Evolutionary conservation across 2,113 vertebrate genomes (phyloP), one percentile per base, ranked within the genome.

Genomic region (Craseonycteris thonglongyai): DNA sequence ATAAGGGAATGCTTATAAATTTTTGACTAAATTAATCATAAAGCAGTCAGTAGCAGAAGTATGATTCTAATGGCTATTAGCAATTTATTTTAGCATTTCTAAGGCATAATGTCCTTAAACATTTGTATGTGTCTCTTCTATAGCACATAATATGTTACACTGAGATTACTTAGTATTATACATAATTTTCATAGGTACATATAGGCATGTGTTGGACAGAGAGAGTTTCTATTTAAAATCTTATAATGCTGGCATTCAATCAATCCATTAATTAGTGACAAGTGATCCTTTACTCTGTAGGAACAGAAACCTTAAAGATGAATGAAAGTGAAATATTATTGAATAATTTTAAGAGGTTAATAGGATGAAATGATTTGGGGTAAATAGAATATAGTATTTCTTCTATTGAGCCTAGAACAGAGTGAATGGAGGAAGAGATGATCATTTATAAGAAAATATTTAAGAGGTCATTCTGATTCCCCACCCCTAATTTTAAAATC

Each of bases 21-120:
- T 95, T 18, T 42, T 91, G 45, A 71, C n/a, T 86, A 91, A 90
- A 75, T 91, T 82, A 93, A 95, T 88, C 81, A 58, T 38, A 85
- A 33, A 63, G 21, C 16, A 86, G 35, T 85, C 11, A 69, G 9
- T 40, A 80, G 35, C 7, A 58, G 4, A 91, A 51, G 10, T 49
- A 68, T 51, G 40, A 84, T 24, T 95, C 40, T 75, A 75, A 94
- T 80, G 33, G 83, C 79, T 78, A 95, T 56, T 61, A 76, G 13
- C 14, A 79, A 84, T 26, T 79, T 90, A 58, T 54, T 63, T 40
- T 21, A 72, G 45, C 21, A 69, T 83, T 85, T 91, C 35, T 71
- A 79, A 91, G 56, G 28, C 24, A 76, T 30, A 78, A 51, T 51
- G 21, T 4, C 11, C 68, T 78, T 40, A 90, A 92, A 85, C 6